Conservation (phyloP, 2,113 vertebrate species). For the Mandrillus leucophaeus region DNA sequence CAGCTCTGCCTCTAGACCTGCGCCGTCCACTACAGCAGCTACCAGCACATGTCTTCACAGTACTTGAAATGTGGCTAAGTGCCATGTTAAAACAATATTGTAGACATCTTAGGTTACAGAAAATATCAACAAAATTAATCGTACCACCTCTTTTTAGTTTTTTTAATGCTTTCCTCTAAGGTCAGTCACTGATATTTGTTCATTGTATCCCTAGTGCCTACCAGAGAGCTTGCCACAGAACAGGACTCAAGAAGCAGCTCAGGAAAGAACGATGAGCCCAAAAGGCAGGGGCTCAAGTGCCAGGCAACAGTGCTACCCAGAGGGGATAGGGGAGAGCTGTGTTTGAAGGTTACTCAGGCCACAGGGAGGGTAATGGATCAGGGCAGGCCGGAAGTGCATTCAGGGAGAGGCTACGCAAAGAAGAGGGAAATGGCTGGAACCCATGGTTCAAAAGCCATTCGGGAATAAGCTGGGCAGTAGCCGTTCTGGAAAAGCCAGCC, state of each 20-base stretch:
- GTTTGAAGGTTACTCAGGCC: background rate
- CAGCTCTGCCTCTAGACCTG: background rate
- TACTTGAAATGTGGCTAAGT: too few species aligned
- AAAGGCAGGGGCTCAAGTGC: background rate
- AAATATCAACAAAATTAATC: background rate
- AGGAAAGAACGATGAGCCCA: background rate
- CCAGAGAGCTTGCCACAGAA: background rate
- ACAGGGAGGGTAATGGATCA: background rate
- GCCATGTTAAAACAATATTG: background rate
- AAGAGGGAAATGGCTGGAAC: background rate
- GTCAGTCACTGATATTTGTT: background rate
- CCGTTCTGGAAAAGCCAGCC: background rate
- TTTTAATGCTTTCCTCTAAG: background rate
- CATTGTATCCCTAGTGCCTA: too few species aligned
- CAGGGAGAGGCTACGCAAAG: background rate
- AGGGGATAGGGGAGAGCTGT: too few species aligned
- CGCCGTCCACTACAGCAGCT: rapidly evolving
- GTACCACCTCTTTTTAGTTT: background rate
- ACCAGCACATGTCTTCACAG: too few species aligned
- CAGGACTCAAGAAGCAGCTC: background rate
- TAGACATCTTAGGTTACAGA: background rate
- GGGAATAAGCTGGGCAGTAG: background rate
- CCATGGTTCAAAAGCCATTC: background rate
- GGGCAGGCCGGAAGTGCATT: background rate
- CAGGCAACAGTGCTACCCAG: rapidly evolving